Conservation (phyloP, 2,797 vertebrate species). For the Poecilia gillii region DNA sequence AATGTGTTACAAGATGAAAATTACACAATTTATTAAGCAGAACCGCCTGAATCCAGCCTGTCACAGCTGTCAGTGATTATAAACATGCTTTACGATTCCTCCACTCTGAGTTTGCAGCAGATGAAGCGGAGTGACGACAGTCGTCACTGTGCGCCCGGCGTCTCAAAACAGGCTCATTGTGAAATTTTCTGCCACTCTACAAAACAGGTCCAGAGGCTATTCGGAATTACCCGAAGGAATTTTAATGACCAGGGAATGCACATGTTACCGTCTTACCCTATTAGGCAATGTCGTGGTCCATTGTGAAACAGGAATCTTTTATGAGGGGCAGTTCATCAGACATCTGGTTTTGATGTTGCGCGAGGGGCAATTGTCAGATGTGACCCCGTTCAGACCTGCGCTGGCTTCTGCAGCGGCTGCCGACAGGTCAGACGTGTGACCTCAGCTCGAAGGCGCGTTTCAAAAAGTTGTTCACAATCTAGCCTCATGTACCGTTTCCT, state of each 20-base stretch:
- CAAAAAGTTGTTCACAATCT: slow-evolving; percentile 36
- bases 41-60: slow-evolving; percentile 44
- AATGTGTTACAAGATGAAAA: slow-evolving; percentile 18
- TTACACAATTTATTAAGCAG: slow-evolving; percentile 23
- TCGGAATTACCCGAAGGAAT: slow-evolving; percentile 69
- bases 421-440: slow-evolving; percentile 56
- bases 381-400: slow-evolving; percentile 54
- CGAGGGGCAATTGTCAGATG: slow-evolving; percentile 42
- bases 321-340: slow-evolving; percentile 72
- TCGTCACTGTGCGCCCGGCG: slow-evolving; percentile 7
- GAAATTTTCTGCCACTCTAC: slow-evolving; percentile 35
- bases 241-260: slow-evolving; percentile 57
- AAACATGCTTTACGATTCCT: background rate
- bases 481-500: slow-evolving; percentile 14
- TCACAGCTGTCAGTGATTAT: slow-evolving; percentile 23
- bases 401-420: slow-evolving; percentile 39
- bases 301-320: slow-evolving; percentile 73
- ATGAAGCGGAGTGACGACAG: slow-evolving; percentile 24
- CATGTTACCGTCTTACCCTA: slow-evolving; percentile 62
- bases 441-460: slow-evolving; percentile 37
- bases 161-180: slow-evolving; percentile 30
- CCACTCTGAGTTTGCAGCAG: slow-evolving; percentile 19
- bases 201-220: slow-evolving; percentile 48
- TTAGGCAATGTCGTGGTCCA: slow-evolving; percentile 64
- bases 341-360: slow-evolving; percentile 74